Base-by-base conservation (phyloP, 2,113 vertebrate genomes). In the Oryzias melastigma region DNA sequence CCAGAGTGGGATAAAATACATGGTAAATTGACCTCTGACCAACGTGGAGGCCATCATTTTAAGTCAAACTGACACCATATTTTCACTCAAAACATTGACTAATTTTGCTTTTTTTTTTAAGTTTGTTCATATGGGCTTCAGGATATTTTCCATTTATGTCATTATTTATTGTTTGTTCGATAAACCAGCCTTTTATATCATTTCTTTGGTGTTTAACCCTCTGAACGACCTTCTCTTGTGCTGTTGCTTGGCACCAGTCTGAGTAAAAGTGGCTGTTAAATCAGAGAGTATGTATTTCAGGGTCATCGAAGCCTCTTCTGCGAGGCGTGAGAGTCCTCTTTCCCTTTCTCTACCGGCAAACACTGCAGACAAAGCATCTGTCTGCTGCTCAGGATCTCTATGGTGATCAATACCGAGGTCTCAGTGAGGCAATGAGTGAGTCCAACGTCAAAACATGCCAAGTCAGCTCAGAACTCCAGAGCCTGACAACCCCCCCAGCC, bases 301-400 rank as follows among this genome's bases (percentile, higher is more conserved):
- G 77, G 77, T 82, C 66, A 80, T 62, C n/a, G 8, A 52, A 54
- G 68, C 65, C 57, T 78, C 76, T 67, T 55, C 58, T 68, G 41
- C 29, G 65, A 80, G 68, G 65, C 63, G 59, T 84, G 83, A 84
- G 79, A 85, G 79, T 27, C 54, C 52, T 75, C 75, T 80, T 64
- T 70, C 25, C 60, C 18, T 77, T 74, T 76, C 80, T 66, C 62
- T 47, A 18, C 65, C 68, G 62, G 58, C 82, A 85, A 82, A 80
- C 71, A 82, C 55, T 35, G 40, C 4, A 16, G 68, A 89, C 83
- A 85, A 86, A 85, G 83, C 56, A 69, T 63, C 77, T 78, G 71
- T 80, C 76, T 84, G 73, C 77, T 60, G 76, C 51, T 8, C 47
- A 22, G 55, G 58, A 59, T 84, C 75, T 61, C 85, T 74, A 87